Percentiles rank a stretch among this genome's conserved stretches.
These are phyloP conservation scores for Pseudorectes ferrugineus DNA, from an alignment of 2,113 vertebrate genomes.

Conservation along the genomic window DNA sequence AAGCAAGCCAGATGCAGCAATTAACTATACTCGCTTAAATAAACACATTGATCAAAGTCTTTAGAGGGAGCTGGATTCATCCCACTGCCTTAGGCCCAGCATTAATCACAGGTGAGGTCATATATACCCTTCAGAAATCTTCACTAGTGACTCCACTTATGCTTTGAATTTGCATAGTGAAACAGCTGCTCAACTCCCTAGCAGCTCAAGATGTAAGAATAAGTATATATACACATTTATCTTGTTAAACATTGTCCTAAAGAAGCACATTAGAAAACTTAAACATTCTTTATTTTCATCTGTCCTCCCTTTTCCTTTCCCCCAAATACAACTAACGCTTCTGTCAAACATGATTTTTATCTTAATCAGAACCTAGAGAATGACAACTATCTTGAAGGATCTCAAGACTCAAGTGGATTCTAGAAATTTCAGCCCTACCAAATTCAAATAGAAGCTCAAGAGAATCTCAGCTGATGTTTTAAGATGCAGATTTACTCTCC, in stretches of 20 bases:
- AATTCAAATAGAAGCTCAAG: background rate
- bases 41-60: background rate
- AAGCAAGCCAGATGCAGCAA: background rate
- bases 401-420: background rate
- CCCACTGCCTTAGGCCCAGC: background rate
- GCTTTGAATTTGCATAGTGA: background rate
- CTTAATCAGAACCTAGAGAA: background rate
- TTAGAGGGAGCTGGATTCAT: background rate
- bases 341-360: background rate
- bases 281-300: background rate
- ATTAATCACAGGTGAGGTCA: background rate
- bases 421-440: background rate
- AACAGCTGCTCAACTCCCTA: background rate
- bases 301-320: fast-evolving
- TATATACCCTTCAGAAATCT: background rate
- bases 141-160: background rate
- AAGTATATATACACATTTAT: background rate
- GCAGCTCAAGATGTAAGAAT: background rate
- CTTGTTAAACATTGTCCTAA: background rate
- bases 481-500: background rate
- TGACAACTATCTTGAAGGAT: background rate
- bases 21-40: background rate
- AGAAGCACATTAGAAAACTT: background rate
- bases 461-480: background rate
- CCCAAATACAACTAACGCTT: background rate